phyloP scores from a whole-genome alignment of 2,113 vertebrate genomes.

The Pipa parva region DNA sequence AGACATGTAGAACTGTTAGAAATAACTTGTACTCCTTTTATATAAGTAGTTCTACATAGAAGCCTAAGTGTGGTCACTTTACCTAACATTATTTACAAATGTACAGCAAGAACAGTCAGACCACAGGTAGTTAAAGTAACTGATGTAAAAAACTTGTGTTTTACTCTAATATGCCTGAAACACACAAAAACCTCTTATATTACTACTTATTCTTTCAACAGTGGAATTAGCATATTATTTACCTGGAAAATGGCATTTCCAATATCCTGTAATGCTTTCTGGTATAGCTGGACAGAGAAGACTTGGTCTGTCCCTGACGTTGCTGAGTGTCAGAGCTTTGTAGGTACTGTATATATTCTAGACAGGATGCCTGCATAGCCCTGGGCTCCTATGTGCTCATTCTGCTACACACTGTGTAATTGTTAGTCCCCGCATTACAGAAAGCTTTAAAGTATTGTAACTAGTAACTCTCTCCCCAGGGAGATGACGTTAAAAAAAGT shows the following conservation, averaged over 20 bases:
- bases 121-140: too few relatives aligned
- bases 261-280: background rate
- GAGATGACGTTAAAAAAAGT: slow-evolving; percentile 25
- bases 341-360: slow-evolving; percentile 34
- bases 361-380: slow-evolving; percentile 23
- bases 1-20: too few relatives aligned
- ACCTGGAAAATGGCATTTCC: background rate
- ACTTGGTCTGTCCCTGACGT: background rate
- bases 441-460: slow-evolving; percentile 18
- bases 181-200: too few relatives aligned
- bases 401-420: slow-evolving; percentile 28
- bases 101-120: too few relatives aligned
- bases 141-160: too few relatives aligned
- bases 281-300: background rate
- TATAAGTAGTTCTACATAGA: too few relatives aligned
- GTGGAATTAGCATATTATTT: too few relatives aligned
- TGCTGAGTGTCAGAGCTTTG: slow-evolving; percentile 5
- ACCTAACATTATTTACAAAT: too few relatives aligned
- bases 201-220: too few relatives aligned
- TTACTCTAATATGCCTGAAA: too few relatives aligned
- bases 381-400: slow-evolving; percentile 25
- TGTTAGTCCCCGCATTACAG: slow-evolving; percentile 25
- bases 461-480: slow-evolving; percentile 30
- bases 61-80: too few relatives aligned
- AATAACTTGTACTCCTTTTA: too few relatives aligned